Base-by-base conservation (phyloP, 2,797 vertebrate genomes). In the Pyrocephalus nanus region DNA sequence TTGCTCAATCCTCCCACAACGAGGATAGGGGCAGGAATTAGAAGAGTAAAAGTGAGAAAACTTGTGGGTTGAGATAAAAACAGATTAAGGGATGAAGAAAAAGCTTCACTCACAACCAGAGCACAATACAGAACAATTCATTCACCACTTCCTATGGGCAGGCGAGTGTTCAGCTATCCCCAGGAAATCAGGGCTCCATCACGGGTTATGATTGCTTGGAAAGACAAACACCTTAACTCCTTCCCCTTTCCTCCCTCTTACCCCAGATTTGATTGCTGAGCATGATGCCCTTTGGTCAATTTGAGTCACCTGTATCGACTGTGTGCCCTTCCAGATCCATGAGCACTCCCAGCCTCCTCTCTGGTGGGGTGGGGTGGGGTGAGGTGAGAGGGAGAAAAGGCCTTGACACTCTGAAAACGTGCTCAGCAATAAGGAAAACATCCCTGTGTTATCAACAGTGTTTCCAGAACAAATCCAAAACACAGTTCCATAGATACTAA, bases 201-300 rank as follows among this genome's bases (percentile, higher is more conserved):
- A 40, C 1, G 1, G 4, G 0, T 29, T 36, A 15, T 2, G 1
- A n/a, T 51, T 34, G 7, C 13, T 27, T 65, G 42, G n/a, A 47
- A 86, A 70, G 51, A 80, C 50, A 76, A 86, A 47, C 2, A 5
- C 6, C 8, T 13, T 65, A 4, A 21, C 12, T 71, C 66, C 0
- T 47, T 21, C 13, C 11, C 4, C 18, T 32, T 71, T 67, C 40
- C 8, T 34, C 12, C 9, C 4, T 64, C 47, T 76, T 80, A 6
- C 8, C 25, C 27, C 43, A 40, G 15, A 25, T 43, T 34, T 72
- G 42, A 21, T 23, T 32, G 42, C 25, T 73, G 70, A 73, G 12
- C 21, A 8, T 32, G 17, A 20, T 0, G 0, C 15, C 30, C 15
- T 67, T 29, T n/a, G 40, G 6, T 48, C 42, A 47, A 1, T 0